phyloP scores from a whole-genome alignment of 1,140 invertebrate genomes.

The Sarcophaga peregrina region DNA sequence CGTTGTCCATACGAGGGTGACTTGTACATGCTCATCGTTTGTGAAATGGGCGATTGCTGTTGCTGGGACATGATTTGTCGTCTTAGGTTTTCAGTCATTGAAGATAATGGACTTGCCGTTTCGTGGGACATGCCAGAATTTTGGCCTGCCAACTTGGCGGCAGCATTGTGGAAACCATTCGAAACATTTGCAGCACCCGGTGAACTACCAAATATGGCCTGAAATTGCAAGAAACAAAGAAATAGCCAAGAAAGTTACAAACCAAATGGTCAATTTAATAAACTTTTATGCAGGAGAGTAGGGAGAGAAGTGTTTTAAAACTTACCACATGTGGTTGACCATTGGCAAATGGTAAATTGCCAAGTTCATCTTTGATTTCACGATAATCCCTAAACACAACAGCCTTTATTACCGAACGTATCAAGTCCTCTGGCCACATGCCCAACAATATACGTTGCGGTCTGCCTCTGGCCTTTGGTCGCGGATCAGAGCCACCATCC shows the following conservation, averaged over 20 bases:
- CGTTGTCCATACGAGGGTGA: slow-evolving; percentile 62
- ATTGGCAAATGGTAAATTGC: slow-evolving; percentile 69
- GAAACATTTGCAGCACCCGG: slow-evolving; percentile 47
- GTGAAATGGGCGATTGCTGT: slow-evolving; percentile 58
- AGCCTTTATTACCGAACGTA: slow-evolving; percentile 88
- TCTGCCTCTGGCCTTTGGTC: slow-evolving; percentile 88
- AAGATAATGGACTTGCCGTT: slow-evolving; percentile 55
- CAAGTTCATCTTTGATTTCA: slow-evolving; percentile 81
- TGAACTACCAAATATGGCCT: slow-evolving; percentile 53
- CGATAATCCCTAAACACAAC: slow-evolving; percentile 88
- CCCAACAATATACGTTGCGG: slow-evolving; percentile 89
- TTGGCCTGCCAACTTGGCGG: slow-evolving; percentile 51
- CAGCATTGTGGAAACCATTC: slow-evolving; percentile 59
- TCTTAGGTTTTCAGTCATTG: slow-evolving; percentile 61
- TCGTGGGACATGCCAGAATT: slow-evolving; percentile 58
- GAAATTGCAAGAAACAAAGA: neutral
- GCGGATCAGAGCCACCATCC: slow-evolving; percentile 86
- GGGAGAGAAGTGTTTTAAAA: slow-evolving; percentile 30
- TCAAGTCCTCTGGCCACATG: slow-evolving; percentile 92
- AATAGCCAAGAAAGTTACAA: neutral
- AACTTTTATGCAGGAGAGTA: neutral
- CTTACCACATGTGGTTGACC: slow-evolving; percentile 62
- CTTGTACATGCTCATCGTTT: slow-evolving; percentile 65
- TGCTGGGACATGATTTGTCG: slow-evolving; percentile 63
- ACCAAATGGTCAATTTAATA: neutral